A percentile compares a stretch with the other conserved stretches of the same genome.
phyloP scores from a whole-genome alignment of 2,888 invertebrate species.

The Pyrochroa serraticornis region DNA sequence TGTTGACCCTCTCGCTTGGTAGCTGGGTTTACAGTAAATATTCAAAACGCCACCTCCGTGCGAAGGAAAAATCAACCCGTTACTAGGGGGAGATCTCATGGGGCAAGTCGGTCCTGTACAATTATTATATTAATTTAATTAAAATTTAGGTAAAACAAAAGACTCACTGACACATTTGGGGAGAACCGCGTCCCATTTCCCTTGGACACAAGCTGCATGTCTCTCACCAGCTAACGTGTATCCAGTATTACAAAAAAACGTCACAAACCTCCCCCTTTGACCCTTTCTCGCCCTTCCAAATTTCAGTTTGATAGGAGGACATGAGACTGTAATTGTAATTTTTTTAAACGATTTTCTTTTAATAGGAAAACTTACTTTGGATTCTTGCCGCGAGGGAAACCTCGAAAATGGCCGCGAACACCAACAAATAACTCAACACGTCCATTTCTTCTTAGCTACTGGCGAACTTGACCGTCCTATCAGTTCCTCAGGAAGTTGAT shows the following conservation, averaged over 20 bases:
- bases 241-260: slow-evolving; percentile 65
- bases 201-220: slow-evolving; percentile 71
- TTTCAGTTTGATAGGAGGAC: slow-evolving; percentile 40
- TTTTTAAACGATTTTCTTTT: background rate
- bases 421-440: slow-evolving; percentile 8
- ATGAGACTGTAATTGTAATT: slow-evolving; percentile 25
- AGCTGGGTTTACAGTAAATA: slow-evolving; percentile 72
- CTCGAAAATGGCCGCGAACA: slow-evolving; percentile 3
- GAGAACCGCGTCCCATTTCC: slow-evolving; percentile 72
- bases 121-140: too few species aligned
- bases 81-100: slow-evolving; percentile 34
- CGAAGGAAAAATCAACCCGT: slow-evolving; percentile 62
- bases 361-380: background rate
- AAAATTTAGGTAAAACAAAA: too few species aligned
- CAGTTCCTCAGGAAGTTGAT: slow-evolving; percentile 31
- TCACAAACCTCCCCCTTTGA: slow-evolving; percentile 62
- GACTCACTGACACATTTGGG: slow-evolving; percentile 80
- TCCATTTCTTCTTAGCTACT: slow-evolving; percentile 18
- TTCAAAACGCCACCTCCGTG: slow-evolving; percentile 65
- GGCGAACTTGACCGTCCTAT: slow-evolving; percentile 29
- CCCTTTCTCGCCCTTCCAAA: slow-evolving; percentile 52
- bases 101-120: slow-evolving; percentile 68
- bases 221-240: slow-evolving; percentile 72
- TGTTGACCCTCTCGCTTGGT: slow-evolving; percentile 64
- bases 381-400: background rate